Base-by-base conservation (phyloP, 2,888 invertebrate genomes). In the Cryptus viduatorius region DNA sequence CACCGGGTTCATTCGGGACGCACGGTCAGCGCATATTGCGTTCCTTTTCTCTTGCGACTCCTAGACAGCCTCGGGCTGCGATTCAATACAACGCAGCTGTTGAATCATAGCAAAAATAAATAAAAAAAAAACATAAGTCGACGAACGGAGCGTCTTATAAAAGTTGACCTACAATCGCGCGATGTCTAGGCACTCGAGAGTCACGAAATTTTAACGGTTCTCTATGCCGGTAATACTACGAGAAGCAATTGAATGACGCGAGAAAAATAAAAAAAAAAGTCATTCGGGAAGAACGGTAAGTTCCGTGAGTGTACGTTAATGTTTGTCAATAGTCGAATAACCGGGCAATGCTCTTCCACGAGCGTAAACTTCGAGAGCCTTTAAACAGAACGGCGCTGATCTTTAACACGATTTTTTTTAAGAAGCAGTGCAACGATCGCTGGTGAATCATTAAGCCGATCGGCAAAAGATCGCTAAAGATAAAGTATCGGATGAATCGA, bases 41-140 rank as follows among this genome's bases (percentile, higher is more conserved):
- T 48, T 48, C 46, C 73, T 64, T 56, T 73, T 73, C 46, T 75
- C 37, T 72, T 56, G 10, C n/a, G 19, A 19, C 37, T 42, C 16
- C 14, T 5, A 31, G 4, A 31, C 31, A 7, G 31, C 7, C 61
- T 29, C n/a, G 31, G 14, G 61, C 48, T 12, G 2, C 48, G 14
- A 48, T 48, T 48, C 48, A 48, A n/a, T 48, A 10, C 48, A 48
- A 8, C 48, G 4, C 48, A 4, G 14, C 14, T n/a, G 48, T 31
- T 12, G 14, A 61, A 61, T 61, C 12, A 56, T 56, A 42, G 16
- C 42, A 7, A 3, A 10, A 19, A n/a, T 16, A 19, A 16, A 29
- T 5, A 16, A 19, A n/a, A 53, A 65, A 1, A 50, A 10, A 12
- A 24, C 2, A 24, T 7, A 8, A 50, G 12, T 31, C 12, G 19